Conservation (phyloP, 2,888 invertebrate species). For the Lepidocyrtinus sp. region DNA sequence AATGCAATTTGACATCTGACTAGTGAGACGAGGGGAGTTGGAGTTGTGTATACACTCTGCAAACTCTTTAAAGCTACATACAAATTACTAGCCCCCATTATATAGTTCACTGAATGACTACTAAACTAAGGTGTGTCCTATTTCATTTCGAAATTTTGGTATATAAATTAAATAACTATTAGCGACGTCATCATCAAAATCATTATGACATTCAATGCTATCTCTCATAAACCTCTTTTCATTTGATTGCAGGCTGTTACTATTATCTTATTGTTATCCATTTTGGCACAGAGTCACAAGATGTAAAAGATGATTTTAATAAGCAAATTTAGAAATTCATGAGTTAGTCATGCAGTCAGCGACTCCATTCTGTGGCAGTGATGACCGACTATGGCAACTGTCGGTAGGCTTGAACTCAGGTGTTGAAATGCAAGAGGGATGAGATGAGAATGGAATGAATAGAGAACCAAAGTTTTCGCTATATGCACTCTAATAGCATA, state of each 20-base stretch:
- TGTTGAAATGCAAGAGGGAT: neutral
- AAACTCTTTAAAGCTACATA: no score
- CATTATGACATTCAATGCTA: slow-evolving; percentile 56
- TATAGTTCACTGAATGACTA: neutral
- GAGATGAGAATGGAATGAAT: neutral
- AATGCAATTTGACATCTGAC: slow-evolving; percentile 32
- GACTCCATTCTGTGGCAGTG: neutral
- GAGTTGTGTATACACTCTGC: neutral
- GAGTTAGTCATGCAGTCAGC: slow-evolving; percentile 1
- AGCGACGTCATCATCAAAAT: slow-evolving; percentile 46
- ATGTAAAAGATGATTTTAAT: slow-evolving; percentile 1
- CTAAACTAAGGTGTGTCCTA: slow-evolving; percentile 57
- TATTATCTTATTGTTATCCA: slow-evolving; percentile 37
- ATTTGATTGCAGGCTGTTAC: slow-evolving; percentile 37
- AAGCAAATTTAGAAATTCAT: neutral
- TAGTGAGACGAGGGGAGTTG: neutral
- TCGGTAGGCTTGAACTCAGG: neutral
- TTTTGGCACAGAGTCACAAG: slow-evolving; percentile 44
- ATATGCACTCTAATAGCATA: no score
- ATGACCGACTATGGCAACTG: neutral
- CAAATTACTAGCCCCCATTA: neutral
- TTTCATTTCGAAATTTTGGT: slow-evolving; percentile 51
- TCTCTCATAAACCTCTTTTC: slow-evolving; percentile 39
- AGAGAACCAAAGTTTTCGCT: no score
- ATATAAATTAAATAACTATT: slow-evolving; percentile 60